These are phyloP conservation scores for Leucoma salicis DNA, from an alignment of 2,888 invertebrate genomes.

Conservation along the genomic window DNA sequence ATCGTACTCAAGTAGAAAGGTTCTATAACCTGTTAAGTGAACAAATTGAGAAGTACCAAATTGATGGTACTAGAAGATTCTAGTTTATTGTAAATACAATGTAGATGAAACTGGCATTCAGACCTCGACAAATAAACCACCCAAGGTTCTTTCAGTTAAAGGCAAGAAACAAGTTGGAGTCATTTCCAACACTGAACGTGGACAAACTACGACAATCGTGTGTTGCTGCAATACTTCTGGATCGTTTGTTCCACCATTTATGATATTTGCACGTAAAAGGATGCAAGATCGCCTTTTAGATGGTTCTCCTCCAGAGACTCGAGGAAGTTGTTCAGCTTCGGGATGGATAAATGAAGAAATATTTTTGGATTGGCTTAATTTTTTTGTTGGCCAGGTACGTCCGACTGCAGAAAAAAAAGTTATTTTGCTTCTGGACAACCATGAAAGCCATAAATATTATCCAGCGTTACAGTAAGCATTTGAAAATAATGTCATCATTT, in stretches of 20 bases:
- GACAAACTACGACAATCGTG: slow-evolving; percentile 23
- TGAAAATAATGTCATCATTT: slow-evolving; percentile 28
- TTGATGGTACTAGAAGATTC: too few relatives aligned
- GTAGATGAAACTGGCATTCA: slow-evolving; percentile 19
- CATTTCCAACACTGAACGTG: slow-evolving; percentile 17
- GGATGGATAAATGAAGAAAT: slow-evolving; percentile 30
- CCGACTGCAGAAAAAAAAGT: slow-evolving; percentile 28
- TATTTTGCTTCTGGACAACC: slow-evolving; percentile 18
- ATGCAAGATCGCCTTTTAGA: slow-evolving; percentile 18
- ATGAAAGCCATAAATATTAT: slow-evolving; percentile 31
- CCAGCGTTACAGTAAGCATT: slow-evolving; percentile 8
- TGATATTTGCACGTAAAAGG: slow-evolving; percentile 24
- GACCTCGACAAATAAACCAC: slow-evolving; percentile 16
- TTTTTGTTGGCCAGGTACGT: slow-evolving; percentile 30
- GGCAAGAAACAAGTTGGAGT: slow-evolving; percentile 32
- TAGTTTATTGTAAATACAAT: slow-evolving; percentile 8
- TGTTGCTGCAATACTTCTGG: slow-evolving; percentile 29
- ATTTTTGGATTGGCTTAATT: slow-evolving; percentile 33
- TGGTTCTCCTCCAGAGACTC: slow-evolving; percentile 30
- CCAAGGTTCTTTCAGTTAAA: slow-evolving; percentile 20
- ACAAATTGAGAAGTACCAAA: not conserved
- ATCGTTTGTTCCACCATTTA: slow-evolving; percentile 35
- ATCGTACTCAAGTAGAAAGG: slow-evolving; percentile 2
- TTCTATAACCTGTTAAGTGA: not conserved
- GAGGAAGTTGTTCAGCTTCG: slow-evolving; percentile 13